Base-by-base conservation (phyloP, 2,888 invertebrate species). In the Yponomeuta sedellus region DNA sequence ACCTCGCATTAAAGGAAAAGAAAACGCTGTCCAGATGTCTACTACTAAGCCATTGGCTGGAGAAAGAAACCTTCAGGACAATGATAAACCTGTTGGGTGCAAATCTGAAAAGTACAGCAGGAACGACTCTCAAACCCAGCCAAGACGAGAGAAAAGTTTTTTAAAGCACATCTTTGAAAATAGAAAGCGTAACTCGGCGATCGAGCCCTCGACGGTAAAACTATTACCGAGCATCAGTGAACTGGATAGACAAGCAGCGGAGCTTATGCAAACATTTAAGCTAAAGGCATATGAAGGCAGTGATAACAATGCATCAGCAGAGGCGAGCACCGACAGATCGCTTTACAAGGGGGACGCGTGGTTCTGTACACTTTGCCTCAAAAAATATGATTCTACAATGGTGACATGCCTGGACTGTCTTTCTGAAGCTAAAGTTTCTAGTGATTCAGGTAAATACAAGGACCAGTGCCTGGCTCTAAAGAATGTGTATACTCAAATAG, bases 211-310 rank as follows among this genome's bases (percentile, higher is more conserved):
- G 88, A 93, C 0, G 92, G 92, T 72, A 74, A 95, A 79, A 92
- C 92, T 74, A 91, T 82, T 96, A 64, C 94, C 95, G 0, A 96
- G 94, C 77, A 96, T 96, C 71, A 96, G 96, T 76, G 96, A 96
- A 79, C 82, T 96, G 69, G 96, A 96, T 78, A 93, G 94, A 72
- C 95, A 96, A 81, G 96, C 96, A 0, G 93, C 94, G 0, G 94
- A 94, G 81, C 95, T 96, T 71, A 93, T 96, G 61, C 93, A 93
- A 77, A 92, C 91, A 65, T 78, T 76, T 66, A 83, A 86, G 76
- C 73, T 82, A 66, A 83, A 83, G 72, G 71, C 72, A 57, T 67
- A 75, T 0, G 77, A 81, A 61, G 77, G 80, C 34, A 81, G 80
- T 44, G 82, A 69, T 57, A 71, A 73, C 52, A 20, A 10, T n/a